phyloP scores from a whole-genome alignment of 1,140 invertebrate genomes.

The Temnothorax longispinosus region DNA sequence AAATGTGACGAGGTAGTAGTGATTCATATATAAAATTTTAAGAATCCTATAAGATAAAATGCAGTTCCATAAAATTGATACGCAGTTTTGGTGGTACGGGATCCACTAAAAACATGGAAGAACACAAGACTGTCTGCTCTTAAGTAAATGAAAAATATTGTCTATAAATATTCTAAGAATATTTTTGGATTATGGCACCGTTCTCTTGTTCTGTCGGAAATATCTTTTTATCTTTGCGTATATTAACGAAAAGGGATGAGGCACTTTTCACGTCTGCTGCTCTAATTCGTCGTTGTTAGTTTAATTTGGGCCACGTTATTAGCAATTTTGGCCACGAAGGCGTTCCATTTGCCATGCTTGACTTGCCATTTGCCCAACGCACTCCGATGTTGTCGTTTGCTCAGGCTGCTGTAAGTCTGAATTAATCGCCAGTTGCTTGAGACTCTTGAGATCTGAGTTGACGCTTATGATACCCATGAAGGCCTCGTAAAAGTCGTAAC shows the following conservation, averaged over 20 bases:
- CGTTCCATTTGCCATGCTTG: slow-evolving; percentile 76
- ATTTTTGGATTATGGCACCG: background rate
- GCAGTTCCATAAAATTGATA: background rate
- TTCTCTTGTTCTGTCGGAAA: background rate
- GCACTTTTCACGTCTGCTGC: background rate
- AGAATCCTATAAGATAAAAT: background rate
- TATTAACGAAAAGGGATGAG: background rate
- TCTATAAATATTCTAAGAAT: background rate
- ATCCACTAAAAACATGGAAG: background rate
- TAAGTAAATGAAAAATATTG: background rate
- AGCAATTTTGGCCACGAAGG: slow-evolving; percentile 41
- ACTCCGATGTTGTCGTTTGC: slow-evolving; percentile 72
- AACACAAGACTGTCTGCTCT: background rate
- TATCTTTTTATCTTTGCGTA: background rate
- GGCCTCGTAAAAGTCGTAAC: slow-evolving; percentile 93
- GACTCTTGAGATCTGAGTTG: slow-evolving; percentile 89
- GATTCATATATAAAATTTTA: background rate
- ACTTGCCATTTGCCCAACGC: slow-evolving; percentile 76
- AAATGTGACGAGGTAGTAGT: background rate
- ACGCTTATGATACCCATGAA: slow-evolving; percentile 92
- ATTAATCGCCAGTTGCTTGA: slow-evolving; percentile 93
- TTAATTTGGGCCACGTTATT: no score
- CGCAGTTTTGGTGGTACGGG: background rate
- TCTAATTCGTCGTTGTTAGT: background rate
- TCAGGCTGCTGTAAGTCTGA: slow-evolving; percentile 88